These are phyloP conservation scores for Arion vulgaris DNA, from an alignment of 1,140 invertebrate species.

Conservation along the genomic window DNA sequence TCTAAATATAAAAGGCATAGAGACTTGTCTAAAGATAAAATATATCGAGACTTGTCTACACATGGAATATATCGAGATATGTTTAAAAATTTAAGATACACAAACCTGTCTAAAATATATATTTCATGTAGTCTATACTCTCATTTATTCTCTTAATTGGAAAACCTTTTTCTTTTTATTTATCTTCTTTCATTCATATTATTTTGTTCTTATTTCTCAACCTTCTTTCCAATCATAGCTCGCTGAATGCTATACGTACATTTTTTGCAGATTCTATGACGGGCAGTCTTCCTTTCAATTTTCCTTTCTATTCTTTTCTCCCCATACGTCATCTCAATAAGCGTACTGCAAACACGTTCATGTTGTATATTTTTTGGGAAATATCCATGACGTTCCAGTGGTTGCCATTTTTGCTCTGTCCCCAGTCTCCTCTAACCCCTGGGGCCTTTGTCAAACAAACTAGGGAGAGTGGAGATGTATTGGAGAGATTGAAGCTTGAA, in stretches of 20 bases:
- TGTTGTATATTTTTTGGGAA: background rate
- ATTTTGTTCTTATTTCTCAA: background rate
- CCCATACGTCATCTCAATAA: background rate
- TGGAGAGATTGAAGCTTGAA: background rate
- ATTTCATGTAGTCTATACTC: background rate
- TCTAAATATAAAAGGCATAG: too few species aligned
- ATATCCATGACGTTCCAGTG: background rate
- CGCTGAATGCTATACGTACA: too few species aligned
- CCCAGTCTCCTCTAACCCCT: constrained; percentile 3
- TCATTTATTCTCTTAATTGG: background rate
- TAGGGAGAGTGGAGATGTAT: background rate
- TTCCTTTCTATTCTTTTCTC: background rate
- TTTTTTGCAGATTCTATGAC: too few species aligned
- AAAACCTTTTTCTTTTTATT: background rate
- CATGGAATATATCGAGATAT: too few species aligned
- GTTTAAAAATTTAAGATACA: too few species aligned
- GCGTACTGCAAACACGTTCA: constrained; percentile 2
- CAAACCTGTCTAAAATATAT: too few species aligned
- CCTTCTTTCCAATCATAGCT: too few species aligned
- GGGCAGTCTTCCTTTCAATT: background rate
- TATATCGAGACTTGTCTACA: too few species aligned
- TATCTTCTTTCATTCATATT: too few species aligned
- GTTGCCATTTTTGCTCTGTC: constrained; percentile 11
- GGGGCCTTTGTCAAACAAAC: constrained; percentile 6
- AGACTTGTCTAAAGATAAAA: too few species aligned